phyloP scores from a whole-genome alignment of 2,113 vertebrate species.

The Lonchura striata region DNA sequence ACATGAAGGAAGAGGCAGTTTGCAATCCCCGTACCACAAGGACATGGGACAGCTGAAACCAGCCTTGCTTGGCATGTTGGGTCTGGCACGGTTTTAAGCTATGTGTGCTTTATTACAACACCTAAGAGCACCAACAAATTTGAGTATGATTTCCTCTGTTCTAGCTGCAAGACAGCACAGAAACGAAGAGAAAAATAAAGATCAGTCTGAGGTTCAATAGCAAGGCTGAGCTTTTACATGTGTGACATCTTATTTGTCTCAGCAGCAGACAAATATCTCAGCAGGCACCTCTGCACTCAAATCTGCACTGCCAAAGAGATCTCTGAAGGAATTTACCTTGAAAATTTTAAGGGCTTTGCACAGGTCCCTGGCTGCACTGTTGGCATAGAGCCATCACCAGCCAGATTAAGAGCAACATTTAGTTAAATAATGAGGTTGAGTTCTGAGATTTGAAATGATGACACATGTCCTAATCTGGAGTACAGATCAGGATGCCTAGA shows the following conservation, averaged over 20 bases:
- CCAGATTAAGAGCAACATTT: neutral
- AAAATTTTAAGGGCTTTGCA: neutral
- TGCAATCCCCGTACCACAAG: no score
- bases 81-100: neutral
- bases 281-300: neutral
- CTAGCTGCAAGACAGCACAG: neutral
- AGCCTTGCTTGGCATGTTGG: neutral
- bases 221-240: neutral
- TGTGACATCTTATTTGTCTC: neutral
- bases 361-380: neutral
- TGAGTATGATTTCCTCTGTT: neutral
- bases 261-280: neutral
- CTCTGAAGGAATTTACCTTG: neutral
- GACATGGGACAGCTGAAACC: neutral
- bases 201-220: neutral
- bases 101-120: neutral
- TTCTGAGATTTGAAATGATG: neutral
- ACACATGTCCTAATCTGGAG: neutral
- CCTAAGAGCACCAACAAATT: neutral
- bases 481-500: neutral
- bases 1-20: neutral
- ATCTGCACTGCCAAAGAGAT: neutral
- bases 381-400: neutral
- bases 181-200: neutral
- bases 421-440: neutral